Base-by-base conservation (phyloP, 2,113 vertebrate species). In the Neogobius melanostomus region DNA sequence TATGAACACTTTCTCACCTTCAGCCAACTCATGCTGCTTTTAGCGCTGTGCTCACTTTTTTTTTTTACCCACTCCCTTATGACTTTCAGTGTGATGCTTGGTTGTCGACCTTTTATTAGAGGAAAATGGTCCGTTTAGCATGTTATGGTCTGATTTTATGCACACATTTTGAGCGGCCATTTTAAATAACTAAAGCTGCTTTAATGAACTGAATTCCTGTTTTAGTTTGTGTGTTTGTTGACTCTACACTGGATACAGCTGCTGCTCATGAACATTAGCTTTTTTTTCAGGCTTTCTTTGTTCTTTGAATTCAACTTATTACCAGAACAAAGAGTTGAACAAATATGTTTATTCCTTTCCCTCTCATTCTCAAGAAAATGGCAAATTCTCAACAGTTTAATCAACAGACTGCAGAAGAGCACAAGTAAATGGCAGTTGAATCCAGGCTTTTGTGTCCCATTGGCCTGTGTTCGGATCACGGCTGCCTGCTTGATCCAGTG, bases 1-100 rank as follows among this genome's bases (percentile, higher is more conserved):
- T 7, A 59, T 45, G 3, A 54, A 52, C 36, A 56, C 65, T 56
- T 70, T 76, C 74, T 83, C 75, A 74, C 74, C 72, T 77, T 80
- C 28, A 61, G 9, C 62, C 45, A 48, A 48, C 45, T 75, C 64
- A 5, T 64, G 74, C 21, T 52, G 66, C 75, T 80, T 64, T 73
- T 28, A 43, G 66, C n/a, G 0, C 47, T 46, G 48, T 50, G 47
- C 63, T 66, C 53, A 15, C n/a, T 75, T 79, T 76, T 47, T 47
- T 64, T 48, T 47, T 47, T 64, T 48, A 48, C 17, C 12, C n/a
- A 48, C 59, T 61, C 59, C 59, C 42, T n/a, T 15, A 45, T 61
- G 59, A 61, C 28, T 4, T 36, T 36, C 28, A 61, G 49, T 71
- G 64, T 77, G 42, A 42, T 59, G 11, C 53, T 28, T 28, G 53